Conservation (phyloP, 2,797 vertebrate genomes). For the Fundulus diaphanus region DNA sequence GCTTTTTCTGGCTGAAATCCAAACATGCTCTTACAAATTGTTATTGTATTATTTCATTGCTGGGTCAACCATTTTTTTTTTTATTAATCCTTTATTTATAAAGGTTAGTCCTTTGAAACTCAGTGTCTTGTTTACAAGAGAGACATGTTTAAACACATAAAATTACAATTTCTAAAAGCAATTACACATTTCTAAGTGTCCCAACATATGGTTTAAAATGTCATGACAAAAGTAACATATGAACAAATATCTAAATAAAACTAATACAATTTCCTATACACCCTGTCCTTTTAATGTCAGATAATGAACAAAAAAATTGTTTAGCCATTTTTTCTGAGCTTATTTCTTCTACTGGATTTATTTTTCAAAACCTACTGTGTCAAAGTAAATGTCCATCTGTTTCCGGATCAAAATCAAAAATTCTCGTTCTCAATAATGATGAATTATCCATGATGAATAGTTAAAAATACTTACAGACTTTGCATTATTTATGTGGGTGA, state of each 20-base stretch:
- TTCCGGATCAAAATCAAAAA: slow-evolving; percentile 1
- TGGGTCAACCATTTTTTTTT: background rate
- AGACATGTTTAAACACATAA: too few species aligned
- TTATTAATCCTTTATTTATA: too few species aligned
- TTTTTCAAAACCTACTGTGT: background rate
- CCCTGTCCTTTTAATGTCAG: too few species aligned
- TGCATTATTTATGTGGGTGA: slow-evolving; percentile 74
- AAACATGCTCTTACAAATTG: background rate
- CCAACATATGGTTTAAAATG: too few species aligned
- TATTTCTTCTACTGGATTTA: background rate
- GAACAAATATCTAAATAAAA: too few species aligned
- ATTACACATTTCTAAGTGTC: too few species aligned
- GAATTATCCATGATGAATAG: slow-evolving; percentile 68
- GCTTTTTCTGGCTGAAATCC: background rate
- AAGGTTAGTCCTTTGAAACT: too few species aligned
- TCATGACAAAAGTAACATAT: too few species aligned
- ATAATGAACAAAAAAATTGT: background rate
- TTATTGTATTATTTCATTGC: background rate
- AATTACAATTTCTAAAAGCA: too few species aligned
- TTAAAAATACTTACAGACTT: slow-evolving; percentile 67
- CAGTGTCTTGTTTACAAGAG: too few species aligned
- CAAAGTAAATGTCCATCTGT: background rate
- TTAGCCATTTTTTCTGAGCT: background rate
- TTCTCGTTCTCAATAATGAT: slow-evolving; percentile 38
- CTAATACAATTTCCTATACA: too few species aligned